Conservation (phyloP, 2,113 vertebrate species). For the Crypturellus undulatus region DNA sequence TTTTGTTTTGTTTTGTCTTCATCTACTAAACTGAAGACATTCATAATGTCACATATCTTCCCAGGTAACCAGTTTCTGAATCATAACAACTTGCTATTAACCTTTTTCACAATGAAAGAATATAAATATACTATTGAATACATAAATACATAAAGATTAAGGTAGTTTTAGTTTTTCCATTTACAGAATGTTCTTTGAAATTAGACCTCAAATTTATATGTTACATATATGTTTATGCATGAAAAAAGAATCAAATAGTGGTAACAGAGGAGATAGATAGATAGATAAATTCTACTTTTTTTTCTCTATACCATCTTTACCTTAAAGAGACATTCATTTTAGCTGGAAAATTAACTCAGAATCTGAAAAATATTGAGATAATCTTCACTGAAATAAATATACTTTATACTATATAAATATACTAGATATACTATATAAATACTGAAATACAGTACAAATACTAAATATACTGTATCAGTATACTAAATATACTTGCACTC, state of each 20-base stretch:
- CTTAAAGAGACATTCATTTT: background rate
- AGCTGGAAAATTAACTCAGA: background rate
- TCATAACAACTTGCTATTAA: background rate
- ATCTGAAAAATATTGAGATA: background rate
- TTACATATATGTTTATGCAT: background rate
- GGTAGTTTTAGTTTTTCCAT: background rate
- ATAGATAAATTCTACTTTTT: background rate
- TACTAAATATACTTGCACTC: background rate
- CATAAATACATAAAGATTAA: background rate
- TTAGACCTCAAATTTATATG: background rate
- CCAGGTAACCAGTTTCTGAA: background rate
- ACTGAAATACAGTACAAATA: too few species aligned
- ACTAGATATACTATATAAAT: too few species aligned
- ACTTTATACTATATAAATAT: background rate
- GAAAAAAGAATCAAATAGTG: background rate
- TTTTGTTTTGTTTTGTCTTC: background rate
- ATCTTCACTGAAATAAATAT: background rate
- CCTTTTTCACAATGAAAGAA: background rate
- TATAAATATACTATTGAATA: background rate
- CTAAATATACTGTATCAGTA: too few species aligned
- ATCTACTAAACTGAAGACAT: background rate
- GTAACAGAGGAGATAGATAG: background rate
- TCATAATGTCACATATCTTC: fast-evolving
- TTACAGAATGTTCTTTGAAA: background rate
- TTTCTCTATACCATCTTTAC: background rate